Evolutionary conservation across 2,797 vertebrate species (phyloP).

Genomic region (Pipistrellus nathusii): DNA sequence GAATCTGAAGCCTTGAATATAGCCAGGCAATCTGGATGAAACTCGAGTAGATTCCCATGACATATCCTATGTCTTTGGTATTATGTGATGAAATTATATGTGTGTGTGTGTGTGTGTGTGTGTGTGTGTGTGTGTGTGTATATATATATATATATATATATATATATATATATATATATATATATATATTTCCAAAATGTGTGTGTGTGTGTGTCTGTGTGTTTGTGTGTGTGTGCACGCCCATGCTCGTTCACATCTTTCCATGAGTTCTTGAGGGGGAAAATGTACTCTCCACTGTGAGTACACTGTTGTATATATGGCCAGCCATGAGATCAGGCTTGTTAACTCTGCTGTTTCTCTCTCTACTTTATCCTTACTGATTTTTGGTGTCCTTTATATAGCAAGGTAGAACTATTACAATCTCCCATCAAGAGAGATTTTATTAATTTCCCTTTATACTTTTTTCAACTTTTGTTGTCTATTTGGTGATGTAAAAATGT

Average conservation of each 20-base stretch:
- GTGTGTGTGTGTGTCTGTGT: too few relatives aligned
- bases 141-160: background rate
- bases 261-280: background rate
- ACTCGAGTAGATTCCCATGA: background rate
- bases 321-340: background rate
- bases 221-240: background rate
- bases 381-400: background rate
- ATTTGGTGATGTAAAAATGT: background rate
- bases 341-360: background rate
- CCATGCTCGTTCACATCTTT: background rate
- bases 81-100: background rate
- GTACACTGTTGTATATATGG: background rate
- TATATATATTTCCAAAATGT: too few relatives aligned
- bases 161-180: too few relatives aligned
- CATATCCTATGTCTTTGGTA: background rate
- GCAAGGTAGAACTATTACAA: background rate
- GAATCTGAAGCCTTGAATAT: background rate
- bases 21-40: background rate
- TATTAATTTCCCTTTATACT: background rate
- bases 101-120: too few relatives aligned
- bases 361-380: background rate
- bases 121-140: too few relatives aligned
- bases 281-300: background rate
- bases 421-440: background rate
- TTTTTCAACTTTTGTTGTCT: background rate